Conservation (phyloP, 2,888 invertebrate genomes). For the Adineta ricciae region DNA sequence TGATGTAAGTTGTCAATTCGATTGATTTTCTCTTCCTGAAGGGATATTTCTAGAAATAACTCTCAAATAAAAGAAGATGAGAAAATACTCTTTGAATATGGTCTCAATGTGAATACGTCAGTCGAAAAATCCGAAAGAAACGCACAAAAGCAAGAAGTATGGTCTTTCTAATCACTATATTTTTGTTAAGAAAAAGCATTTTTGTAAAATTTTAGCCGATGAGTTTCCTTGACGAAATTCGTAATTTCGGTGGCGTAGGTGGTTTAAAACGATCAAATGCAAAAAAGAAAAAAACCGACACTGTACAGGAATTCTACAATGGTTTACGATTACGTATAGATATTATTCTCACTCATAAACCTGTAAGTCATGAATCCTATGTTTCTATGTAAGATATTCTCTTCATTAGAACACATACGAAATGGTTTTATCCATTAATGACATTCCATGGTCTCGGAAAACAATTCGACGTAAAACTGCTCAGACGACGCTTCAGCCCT, state of each 20-base stretch:
- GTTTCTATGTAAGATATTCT: background rate
- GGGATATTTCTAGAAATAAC: background rate
- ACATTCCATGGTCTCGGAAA: background rate
- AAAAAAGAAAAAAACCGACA: background rate
- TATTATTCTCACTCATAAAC: background rate
- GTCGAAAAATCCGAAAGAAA: no score
- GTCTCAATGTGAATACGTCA: no score
- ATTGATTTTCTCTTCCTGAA: no score
- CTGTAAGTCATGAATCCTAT: background rate
- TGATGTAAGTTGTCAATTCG: background rate
- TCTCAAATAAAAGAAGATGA: background rate
- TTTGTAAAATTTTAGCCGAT: background rate
- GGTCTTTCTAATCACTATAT: background rate
- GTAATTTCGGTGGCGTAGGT: background rate
- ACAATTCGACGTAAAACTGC: background rate
- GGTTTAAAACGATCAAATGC: background rate
- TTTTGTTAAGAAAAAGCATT: background rate
- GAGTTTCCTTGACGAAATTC: background rate
- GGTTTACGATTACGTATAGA: conserved; percentile 2
- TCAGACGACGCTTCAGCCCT: background rate
- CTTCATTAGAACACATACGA: background rate
- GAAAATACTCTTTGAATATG: conserved; percentile 6
- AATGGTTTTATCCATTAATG: background rate
- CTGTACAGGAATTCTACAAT: background rate
- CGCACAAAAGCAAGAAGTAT: no score